Conservation (phyloP, 2,113 vertebrate species). For the Coturnix japonica region DNA sequence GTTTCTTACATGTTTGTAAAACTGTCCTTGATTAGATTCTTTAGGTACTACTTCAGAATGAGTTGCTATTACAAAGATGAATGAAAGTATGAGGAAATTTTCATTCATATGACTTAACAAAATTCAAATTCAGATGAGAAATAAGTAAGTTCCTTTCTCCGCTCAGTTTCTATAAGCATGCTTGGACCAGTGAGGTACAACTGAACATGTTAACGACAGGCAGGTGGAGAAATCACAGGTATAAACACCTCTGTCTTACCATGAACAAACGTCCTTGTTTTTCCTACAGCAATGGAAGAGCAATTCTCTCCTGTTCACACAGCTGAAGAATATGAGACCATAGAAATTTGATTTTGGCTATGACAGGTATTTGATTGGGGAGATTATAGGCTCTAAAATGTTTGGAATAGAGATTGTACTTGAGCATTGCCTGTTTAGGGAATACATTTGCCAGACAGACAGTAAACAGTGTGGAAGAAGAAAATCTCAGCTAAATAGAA, state of each 20-base stretch:
- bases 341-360: constrained; percentile 27
- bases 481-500: constrained; percentile 45
- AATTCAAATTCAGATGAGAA: not conserved
- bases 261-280: not conserved
- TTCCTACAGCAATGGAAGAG: not conserved
- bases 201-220: not conserved
- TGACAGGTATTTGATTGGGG: constrained; percentile 47
- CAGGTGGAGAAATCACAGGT: not conserved
- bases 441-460: constrained; percentile 8
- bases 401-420: constrained; percentile 31
- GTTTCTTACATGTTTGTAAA: not conserved
- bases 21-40: not conserved
- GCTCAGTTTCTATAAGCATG: not conserved
- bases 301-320: constrained; percentile 6
- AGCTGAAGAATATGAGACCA: constrained; percentile 27
- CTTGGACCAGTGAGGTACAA: not conserved
- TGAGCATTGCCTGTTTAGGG: constrained; percentile 20
- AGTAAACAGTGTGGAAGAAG: constrained; percentile 11
- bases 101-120: not conserved
- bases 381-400: constrained; percentile 43
- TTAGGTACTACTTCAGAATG: not conserved
- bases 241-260: not conserved
- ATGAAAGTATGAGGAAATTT: not conserved
- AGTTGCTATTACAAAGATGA: not conserved
- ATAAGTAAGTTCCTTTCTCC: not conserved